These are phyloP conservation scores for Taurulus bubalis DNA, from an alignment of 2,113 vertebrate species.

Conservation along the genomic window DNA sequence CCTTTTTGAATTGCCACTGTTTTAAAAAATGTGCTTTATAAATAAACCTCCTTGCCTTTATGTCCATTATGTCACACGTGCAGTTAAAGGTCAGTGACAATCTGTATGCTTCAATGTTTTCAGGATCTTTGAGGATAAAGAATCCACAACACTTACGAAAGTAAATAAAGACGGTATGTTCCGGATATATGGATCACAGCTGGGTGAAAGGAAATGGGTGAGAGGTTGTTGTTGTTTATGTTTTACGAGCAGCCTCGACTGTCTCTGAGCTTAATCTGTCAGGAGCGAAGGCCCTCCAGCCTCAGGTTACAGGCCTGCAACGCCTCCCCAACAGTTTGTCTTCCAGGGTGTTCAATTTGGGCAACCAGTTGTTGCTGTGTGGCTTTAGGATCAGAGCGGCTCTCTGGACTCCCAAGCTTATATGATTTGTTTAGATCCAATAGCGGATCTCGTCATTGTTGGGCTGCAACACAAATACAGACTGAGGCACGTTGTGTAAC, in stretches of 20 bases:
- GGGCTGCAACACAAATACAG: not conserved
- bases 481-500: no score
- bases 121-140: not conserved
- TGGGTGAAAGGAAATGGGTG: not conserved
- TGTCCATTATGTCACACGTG: not conserved
- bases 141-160: not conserved
- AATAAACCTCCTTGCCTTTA: not conserved
- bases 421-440: not conserved
- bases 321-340: not conserved
- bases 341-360: not conserved
- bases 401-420: not conserved
- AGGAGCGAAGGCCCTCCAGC: not conserved
- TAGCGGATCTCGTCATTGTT: no score
- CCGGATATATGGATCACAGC: no score
- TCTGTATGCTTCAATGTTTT: not conserved
- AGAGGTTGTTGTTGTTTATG: constrained; percentile 15
- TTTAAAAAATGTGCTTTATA: not conserved
- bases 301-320: not conserved
- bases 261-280: constrained; percentile 19
- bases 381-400: not conserved
- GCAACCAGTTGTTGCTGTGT: not conserved
- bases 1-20: not conserved
- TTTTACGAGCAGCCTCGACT: not conserved
- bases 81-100: not conserved
- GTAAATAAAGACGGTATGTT: no score